These are phyloP conservation scores for Drosophila paranaensis DNA, from an alignment of 2,888 invertebrate species.

Conservation along the genomic window DNA sequence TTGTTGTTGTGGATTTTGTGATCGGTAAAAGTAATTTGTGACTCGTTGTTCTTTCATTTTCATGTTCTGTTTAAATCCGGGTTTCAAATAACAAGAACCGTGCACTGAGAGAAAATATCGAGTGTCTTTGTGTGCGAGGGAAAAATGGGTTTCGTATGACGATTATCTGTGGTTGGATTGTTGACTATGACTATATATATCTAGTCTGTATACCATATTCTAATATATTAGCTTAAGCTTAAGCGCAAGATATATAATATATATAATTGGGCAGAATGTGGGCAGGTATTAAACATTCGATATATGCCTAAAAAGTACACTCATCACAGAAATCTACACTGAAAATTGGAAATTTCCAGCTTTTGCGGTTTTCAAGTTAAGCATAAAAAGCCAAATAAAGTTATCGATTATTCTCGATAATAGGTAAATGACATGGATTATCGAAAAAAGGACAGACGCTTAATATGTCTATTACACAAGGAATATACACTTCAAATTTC, in stretches of 20 bases:
- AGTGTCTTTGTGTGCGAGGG: not conserved
- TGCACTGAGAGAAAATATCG: slow-evolving; percentile 54
- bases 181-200: not conserved
- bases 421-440: not conserved
- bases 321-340: no score
- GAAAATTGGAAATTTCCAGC: not conserved
- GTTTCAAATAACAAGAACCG: slow-evolving; percentile 69
- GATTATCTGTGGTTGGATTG: not conserved
- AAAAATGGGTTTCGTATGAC: not conserved
- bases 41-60: slow-evolving; percentile 68
- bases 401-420: not conserved
- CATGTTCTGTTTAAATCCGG: slow-evolving; percentile 72
- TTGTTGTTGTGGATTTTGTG: slow-evolving; percentile 40
- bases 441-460: not conserved
- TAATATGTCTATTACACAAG: no score
- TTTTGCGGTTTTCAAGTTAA: not conserved
- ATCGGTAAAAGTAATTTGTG: slow-evolving; percentile 78
- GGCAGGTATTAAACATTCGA: no score
- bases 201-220: not conserved
- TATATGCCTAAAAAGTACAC: no score
- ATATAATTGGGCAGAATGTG: no score
- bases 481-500: no score
- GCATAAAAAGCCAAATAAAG: not conserved
- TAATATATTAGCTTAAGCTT: not conserved
- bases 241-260: no score